These are phyloP conservation scores for Heliocidaris tuberculata DNA, from an alignment of 35 echinoderm and acorn worm species.

Conservation along the genomic window DNA sequence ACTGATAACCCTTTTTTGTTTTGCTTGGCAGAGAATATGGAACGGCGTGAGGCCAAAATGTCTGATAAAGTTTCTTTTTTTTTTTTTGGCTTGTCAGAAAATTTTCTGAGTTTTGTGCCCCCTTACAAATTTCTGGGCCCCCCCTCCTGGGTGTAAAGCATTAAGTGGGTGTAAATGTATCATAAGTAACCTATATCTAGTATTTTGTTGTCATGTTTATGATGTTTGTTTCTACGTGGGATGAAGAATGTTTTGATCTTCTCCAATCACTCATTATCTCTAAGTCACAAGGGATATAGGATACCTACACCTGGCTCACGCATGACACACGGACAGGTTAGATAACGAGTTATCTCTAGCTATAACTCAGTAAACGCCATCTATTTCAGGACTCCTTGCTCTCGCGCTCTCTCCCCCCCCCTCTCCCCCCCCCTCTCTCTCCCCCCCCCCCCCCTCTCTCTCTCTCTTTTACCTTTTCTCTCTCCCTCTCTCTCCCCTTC, in stretches of 20 bases:
- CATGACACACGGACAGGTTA: not conserved
- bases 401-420: not conserved
- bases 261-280: not conserved
- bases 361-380: not conserved
- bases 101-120: too few relatives aligned
- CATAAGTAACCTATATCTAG: not conserved
- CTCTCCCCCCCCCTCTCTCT: too few relatives aligned
- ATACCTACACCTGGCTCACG: not conserved
- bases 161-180: not conserved
- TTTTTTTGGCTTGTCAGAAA: too few relatives aligned
- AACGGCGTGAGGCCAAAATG: too few relatives aligned
- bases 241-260: not conserved
- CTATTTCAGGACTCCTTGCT: not conserved
- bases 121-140: too few relatives aligned
- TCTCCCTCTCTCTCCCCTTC: too few relatives aligned
- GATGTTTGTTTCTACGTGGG: not conserved
- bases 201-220: not conserved
- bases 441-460: too few relatives aligned
- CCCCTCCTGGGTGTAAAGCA: too few relatives aligned
- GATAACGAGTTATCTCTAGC: not conserved
- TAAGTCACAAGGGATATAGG: not conserved
- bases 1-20: too few relatives aligned
- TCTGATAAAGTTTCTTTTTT: too few relatives aligned
- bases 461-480: too few relatives aligned
- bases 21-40: too few relatives aligned